Evolutionary conservation across 92 coral and sea anemone genomes (phyloP).

Genomic region (Bergia sp.): DNA sequence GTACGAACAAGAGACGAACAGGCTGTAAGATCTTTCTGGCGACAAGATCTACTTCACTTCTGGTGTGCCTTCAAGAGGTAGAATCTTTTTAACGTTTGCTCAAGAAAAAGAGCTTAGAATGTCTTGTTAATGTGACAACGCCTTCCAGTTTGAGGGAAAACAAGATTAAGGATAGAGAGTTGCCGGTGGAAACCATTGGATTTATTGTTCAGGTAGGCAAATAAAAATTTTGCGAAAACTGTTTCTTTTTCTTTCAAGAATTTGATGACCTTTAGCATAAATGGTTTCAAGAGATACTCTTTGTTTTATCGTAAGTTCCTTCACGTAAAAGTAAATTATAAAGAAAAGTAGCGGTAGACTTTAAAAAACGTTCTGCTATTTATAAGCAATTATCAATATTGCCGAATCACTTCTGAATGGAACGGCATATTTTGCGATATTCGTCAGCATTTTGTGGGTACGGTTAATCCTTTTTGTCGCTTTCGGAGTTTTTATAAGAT

Average conservation of each 20-base stretch:
- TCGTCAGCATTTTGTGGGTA: neutral
- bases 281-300: neutral
- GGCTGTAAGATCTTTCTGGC: neutral
- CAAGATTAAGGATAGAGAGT: neutral
- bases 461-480: neutral
- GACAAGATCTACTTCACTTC: neutral
- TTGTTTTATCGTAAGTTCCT: neutral
- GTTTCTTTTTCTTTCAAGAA: too few species aligned
- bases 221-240: neutral
- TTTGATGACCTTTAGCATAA: neutral
- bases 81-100: neutral
- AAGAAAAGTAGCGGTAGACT: neutral
- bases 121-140: neutral
- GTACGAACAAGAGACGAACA: neutral
- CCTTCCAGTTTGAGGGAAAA: neutral
- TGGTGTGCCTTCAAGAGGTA: neutral
- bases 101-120: neutral
- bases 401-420: neutral
- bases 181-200: neutral
- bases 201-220: slow-evolving; percentile 25
- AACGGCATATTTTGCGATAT: neutral
- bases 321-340: too few species aligned
- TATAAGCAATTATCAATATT: too few species aligned
- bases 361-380: too few species aligned
- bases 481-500: neutral